These are phyloP conservation scores for Stomatorhinus walkeri DNA, from an alignment of 2,797 vertebrate species.

Conservation along the genomic window DNA sequence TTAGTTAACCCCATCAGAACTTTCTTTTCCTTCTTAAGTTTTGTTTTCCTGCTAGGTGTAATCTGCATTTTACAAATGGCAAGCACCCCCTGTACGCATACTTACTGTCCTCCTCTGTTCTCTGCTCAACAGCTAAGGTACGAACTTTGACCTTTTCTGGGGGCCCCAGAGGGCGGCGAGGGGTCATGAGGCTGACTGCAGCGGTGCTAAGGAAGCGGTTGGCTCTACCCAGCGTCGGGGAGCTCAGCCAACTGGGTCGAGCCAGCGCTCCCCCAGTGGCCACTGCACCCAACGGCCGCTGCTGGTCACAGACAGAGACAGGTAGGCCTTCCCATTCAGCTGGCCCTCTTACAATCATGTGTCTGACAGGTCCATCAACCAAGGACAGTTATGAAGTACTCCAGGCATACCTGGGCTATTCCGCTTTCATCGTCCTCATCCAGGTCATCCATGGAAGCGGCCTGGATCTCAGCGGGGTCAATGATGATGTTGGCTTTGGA, in stretches of 20 bases:
- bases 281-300: conserved; percentile 76
- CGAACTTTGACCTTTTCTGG: conserved; percentile 91
- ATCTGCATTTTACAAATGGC: not conserved
- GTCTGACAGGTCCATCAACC: not conserved
- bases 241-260: conserved; percentile 89
- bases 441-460: conserved; percentile 88
- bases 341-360: not conserved
- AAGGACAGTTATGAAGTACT: not conserved
- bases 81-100: conserved; percentile 30
- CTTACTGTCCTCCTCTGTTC: conserved; percentile 94
- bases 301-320: conserved; percentile 18
- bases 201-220: conserved; percentile 94
- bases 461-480: conserved; percentile 85
- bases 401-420: conserved; percentile 66
- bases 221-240: conserved; percentile 86
- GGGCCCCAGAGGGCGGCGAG: conserved; percentile 72
- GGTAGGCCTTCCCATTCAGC: not conserved
- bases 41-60: not conserved
- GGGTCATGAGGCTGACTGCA: conserved; percentile 90
- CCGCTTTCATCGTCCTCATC: conserved; percentile 89
- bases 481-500: conserved; percentile 89
- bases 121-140: conserved; percentile 77
- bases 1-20: not conserved
- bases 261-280: conserved; percentile 80
- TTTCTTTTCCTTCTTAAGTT: not conserved